These are phyloP conservation scores for Trachemys scripta DNA, from an alignment of 2,113 vertebrate species.

Conservation along the genomic window DNA sequence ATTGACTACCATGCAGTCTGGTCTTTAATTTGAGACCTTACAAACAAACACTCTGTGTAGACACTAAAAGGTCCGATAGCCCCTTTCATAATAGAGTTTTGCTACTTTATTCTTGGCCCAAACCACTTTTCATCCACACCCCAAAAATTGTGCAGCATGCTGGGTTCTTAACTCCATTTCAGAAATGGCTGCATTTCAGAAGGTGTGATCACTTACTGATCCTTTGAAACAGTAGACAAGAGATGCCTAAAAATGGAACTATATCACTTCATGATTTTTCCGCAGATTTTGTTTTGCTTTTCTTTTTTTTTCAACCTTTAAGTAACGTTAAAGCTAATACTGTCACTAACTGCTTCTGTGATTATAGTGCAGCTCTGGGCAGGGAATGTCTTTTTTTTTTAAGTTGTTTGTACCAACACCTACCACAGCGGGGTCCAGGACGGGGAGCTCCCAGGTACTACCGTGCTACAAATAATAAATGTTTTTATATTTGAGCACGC, in stretches of 20 bases:
- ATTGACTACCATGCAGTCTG: conserved; percentile 44
- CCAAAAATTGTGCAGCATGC: conserved; percentile 13
- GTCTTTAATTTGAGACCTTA: conserved; percentile 12
- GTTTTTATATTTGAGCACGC: background rate
- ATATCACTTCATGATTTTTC: conserved; percentile 35
- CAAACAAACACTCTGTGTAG: conserved; percentile 50
- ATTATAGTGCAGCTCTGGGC: conserved; percentile 43
- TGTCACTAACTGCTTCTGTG: conserved; percentile 71
- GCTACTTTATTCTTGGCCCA: background rate
- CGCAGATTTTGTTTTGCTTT: conserved; percentile 34
- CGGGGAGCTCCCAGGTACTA: background rate
- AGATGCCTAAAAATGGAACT: background rate
- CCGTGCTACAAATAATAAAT: background rate
- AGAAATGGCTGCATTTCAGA: conserved; percentile 8
- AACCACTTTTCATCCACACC: background rate
- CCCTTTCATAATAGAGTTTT: conserved; percentile 40
- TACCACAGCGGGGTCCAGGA: background rate
- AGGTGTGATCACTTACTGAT: conserved; percentile 9
- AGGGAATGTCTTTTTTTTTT: background rate
- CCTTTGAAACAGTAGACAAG: conserved; percentile 31
- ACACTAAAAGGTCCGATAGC: background rate
- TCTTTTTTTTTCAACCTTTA: background rate
- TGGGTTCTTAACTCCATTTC: background rate
- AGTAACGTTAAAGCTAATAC: conserved; percentile 62
- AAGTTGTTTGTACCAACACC: background rate